phyloP scores from a whole-genome alignment of 2,888 invertebrate species.

The Clostera curtula region DNA sequence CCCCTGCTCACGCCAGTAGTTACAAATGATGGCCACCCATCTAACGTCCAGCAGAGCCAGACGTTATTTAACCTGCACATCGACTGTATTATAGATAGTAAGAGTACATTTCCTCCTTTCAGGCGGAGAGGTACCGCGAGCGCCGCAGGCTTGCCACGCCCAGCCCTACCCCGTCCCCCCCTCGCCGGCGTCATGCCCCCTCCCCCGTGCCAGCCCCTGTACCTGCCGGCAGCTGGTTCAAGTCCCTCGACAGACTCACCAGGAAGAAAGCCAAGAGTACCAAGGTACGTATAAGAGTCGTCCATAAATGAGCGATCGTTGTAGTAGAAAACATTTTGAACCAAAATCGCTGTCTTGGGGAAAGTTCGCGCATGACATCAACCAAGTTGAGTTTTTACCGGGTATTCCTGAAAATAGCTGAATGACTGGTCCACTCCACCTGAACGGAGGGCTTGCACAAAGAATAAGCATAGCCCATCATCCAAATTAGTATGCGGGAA shows the following conservation, averaged over 20 bases:
- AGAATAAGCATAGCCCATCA: too few species aligned
- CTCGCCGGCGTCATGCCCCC: conserved; percentile 72
- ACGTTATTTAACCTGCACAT: neutral
- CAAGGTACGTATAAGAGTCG: conserved; percentile 60
- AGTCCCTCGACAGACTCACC: conserved; percentile 82
- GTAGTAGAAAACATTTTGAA: too few species aligned
- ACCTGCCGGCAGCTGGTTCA: conserved; percentile 83
- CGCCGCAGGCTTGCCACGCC: conserved; percentile 85
- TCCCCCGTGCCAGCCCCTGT: conserved; percentile 47
- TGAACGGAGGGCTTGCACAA: too few species aligned
- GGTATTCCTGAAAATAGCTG: too few species aligned
- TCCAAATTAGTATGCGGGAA: too few species aligned
- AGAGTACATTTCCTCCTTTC: conserved; percentile 14
- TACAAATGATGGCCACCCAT: too few species aligned
- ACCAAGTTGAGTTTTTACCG: too few species aligned
- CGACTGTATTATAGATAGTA: neutral
- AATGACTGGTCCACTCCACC: too few species aligned
- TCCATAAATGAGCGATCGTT: too few species aligned
- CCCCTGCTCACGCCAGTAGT: too few species aligned
- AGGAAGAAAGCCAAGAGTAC: conserved; percentile 75
- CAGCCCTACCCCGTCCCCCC: conserved; percentile 78
- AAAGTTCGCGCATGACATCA: too few species aligned
- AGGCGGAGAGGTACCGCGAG: conserved; percentile 79
- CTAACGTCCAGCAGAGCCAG: neutral
- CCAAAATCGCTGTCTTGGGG: too few species aligned